A percentile compares a stretch with the other conserved stretches of the same genome.
Conservation (phyloP, 2,113 vertebrate genomes). For the Rhinoptilus africanus region DNA sequence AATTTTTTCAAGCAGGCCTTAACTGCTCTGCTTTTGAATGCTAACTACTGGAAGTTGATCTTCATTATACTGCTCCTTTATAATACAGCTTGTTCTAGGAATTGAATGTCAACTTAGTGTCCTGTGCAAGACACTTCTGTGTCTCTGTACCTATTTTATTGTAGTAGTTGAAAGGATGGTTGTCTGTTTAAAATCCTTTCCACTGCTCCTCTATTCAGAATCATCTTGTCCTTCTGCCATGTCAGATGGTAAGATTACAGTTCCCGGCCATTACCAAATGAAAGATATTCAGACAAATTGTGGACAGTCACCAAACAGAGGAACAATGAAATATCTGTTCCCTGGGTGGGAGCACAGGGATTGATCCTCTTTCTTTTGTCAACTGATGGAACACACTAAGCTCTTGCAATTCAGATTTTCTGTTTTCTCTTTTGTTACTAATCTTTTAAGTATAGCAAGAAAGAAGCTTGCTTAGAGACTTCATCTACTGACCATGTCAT, state of each 20-base stretch:
- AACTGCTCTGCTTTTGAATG: not conserved
- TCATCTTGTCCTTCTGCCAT: conserved; percentile 42
- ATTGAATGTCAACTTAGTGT: not conserved
- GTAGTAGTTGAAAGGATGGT: not conserved
- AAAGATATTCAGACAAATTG: conserved; percentile 12
- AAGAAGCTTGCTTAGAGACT: not conserved
- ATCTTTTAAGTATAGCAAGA: conserved; percentile 23
- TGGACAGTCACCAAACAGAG: not conserved
- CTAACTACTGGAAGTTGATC: conserved; percentile 2
- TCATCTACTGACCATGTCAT: not conserved
- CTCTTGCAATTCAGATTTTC: conserved; percentile 1
- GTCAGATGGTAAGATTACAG: conserved; percentile 63
- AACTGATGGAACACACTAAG: not conserved
- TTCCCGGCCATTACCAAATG: conserved; percentile 3
- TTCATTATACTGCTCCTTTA: not conserved
- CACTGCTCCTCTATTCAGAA: conserved; percentile 20
- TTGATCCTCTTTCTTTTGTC: conserved; percentile 37
- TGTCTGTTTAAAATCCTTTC: conserved; percentile 27
- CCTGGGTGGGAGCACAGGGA: conserved; percentile 37
- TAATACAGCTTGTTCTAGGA: not conserved
- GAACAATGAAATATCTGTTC: conserved; percentile 60
- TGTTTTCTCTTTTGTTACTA: conserved; percentile 1
- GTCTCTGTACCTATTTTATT: conserved; percentile 9
- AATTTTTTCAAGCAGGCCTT: not conserved
- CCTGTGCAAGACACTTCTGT: not conserved